phyloP scores from a whole-genome alignment of 2,113 vertebrate species.

The Cromileptes altivelis region DNA sequence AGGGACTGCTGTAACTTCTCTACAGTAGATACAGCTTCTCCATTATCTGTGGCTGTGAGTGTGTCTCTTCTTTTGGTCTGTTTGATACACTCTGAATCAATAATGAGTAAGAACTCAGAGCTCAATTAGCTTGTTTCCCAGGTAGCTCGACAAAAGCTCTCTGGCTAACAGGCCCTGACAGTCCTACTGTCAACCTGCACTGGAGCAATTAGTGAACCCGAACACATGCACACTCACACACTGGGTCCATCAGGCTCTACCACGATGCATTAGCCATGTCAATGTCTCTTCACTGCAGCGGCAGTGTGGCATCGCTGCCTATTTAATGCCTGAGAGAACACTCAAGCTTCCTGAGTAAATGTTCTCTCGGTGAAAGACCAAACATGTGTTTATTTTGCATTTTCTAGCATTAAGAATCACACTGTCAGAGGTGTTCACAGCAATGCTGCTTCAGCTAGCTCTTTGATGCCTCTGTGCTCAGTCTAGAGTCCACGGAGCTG shows the following conservation, averaged over 20 bases:
- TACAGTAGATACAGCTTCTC: not conserved
- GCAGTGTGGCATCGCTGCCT: conserved; percentile 47
- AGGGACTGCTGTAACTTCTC: not conserved
- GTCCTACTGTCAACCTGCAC: conserved; percentile 72
- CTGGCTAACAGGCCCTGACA: conserved; percentile 70
- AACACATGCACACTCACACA: conserved; percentile 50
- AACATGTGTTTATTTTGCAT: conserved; percentile 31
- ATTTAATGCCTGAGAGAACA: conserved; percentile 54
- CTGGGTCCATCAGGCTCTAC: conserved; percentile 37
- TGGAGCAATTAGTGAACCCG: conserved; percentile 75
- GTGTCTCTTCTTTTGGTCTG: conserved; percentile 25
- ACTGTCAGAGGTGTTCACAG: conserved; percentile 43
- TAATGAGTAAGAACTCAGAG: conserved; percentile 65
- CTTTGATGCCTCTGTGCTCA: conserved; percentile 19
- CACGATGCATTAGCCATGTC: conserved; percentile 53
- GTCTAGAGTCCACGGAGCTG: conserved; percentile 1
- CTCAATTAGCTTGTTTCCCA: conserved; percentile 79
- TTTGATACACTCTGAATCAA: conserved; percentile 58
- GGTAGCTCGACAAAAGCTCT: conserved; percentile 55
- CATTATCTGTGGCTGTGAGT: not conserved
- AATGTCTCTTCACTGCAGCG: conserved; percentile 49
- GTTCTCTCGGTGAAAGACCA: conserved; percentile 30
- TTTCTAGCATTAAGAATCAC: conserved; percentile 32
- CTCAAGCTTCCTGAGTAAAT: conserved; percentile 37
- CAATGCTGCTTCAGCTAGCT: not conserved